Evolutionary conservation across 2,113 vertebrate species (phyloP).

Genomic region (Spheniscus mendiculus): DNA sequence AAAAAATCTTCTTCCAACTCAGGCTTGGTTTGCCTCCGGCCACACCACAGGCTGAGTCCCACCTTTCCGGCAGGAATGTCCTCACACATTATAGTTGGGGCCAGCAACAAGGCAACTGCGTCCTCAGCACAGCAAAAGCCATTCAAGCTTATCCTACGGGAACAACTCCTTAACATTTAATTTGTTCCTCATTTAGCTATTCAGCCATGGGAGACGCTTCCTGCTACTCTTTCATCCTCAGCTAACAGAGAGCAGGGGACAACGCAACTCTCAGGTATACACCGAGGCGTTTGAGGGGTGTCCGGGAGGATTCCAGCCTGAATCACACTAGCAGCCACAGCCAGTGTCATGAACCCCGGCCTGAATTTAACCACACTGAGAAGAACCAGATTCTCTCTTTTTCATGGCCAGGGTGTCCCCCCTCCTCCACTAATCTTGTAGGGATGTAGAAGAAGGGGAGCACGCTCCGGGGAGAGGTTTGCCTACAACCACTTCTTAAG

Average conservation of each 20-base stretch:
- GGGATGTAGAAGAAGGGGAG: neutral
- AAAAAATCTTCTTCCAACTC: neutral
- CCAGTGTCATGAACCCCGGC: rapidly evolving
- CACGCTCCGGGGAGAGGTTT: neutral
- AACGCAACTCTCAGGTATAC: neutral
- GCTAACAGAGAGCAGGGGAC: neutral
- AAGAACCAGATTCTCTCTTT: neutral
- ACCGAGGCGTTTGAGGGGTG: rapidly evolving
- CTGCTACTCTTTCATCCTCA: neutral
- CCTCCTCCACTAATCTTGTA: neutral
- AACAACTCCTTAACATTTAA: neutral
- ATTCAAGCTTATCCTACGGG: neutral
- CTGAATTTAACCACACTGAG: neutral
- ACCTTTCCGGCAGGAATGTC: neutral
- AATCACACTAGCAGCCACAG: neutral
- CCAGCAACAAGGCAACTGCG: neutral
- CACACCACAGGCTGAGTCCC: neutral
- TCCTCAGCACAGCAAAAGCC: neutral
- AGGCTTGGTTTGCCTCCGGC: neutral
- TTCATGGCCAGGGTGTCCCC: neutral
- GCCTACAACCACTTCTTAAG: neutral
- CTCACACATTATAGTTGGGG: neutral
- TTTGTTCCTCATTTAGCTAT: neutral
- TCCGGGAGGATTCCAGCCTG: neutral
- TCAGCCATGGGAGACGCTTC: neutral